Conservation (phyloP, 2,797 vertebrate species). For the Sebastes minor region DNA sequence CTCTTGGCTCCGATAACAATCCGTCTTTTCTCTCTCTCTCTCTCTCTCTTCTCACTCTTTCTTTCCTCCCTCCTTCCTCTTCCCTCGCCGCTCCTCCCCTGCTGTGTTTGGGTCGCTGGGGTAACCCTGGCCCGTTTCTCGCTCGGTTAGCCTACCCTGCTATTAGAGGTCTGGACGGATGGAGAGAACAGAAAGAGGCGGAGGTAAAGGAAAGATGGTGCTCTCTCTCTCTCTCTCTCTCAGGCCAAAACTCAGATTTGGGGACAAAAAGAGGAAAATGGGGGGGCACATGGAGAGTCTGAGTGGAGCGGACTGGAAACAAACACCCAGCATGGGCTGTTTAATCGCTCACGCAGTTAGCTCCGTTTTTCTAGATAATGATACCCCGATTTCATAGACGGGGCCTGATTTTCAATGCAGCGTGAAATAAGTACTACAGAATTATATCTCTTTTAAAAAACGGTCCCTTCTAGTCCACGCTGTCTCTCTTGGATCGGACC, state of each 20-base stretch:
- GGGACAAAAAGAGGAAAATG: slow-evolving; percentile 43
- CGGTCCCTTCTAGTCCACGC: neutral
- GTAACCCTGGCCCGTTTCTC: slow-evolving; percentile 76
- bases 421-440: slow-evolving; percentile 3
- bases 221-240: slow-evolving; percentile 1
- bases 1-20: slow-evolving; percentile 62
- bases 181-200: slow-evolving; percentile 60
- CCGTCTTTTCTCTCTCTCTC: slow-evolving; percentile 43
- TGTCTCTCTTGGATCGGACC: neutral
- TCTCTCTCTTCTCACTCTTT: neutral
- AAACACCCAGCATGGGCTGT: slow-evolving; percentile 21
- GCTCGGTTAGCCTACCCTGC: slow-evolving; percentile 80
- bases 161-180: slow-evolving; percentile 82
- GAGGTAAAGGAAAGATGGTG: slow-evolving; percentile 55
- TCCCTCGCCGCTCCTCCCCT: slow-evolving; percentile 37
- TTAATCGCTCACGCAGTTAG: slow-evolving; percentile 21
- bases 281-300: slow-evolving; percentile 18
- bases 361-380: neutral
- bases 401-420: slow-evolving; percentile 22
- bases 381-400: slow-evolving; percentile 1
- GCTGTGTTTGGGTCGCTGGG: slow-evolving; percentile 75
- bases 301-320: slow-evolving; percentile 36
- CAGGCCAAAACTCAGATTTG: slow-evolving; percentile 45
- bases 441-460: neutral
- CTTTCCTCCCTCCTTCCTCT: slow-evolving; percentile 4